Evolutionary conservation across 2,888 invertebrate genomes (phyloP).

Genomic region (Temnothorax rugatulus): DNA sequence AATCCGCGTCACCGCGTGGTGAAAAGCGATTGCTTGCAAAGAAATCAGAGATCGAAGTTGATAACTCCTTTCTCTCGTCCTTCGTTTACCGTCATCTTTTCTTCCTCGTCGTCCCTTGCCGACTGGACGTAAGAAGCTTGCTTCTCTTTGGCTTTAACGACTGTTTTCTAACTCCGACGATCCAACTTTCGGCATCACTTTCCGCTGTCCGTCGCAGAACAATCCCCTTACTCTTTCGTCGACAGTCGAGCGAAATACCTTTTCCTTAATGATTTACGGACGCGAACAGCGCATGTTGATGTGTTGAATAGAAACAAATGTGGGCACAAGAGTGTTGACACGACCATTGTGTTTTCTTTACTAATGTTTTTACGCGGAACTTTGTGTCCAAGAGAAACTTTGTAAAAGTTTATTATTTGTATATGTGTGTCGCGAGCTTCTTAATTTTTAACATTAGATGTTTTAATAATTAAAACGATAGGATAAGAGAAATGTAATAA

Average conservation of each 20-base stretch:
- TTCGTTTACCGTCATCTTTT: slow-evolving; percentile 29
- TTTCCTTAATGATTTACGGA: slow-evolving; percentile 39
- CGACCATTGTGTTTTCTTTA: not conserved
- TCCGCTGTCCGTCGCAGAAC: slow-evolving; percentile 77
- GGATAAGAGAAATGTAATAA: slow-evolving; percentile 12
- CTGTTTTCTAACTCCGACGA: slow-evolving; percentile 73
- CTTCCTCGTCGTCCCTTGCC: slow-evolving; percentile 10
- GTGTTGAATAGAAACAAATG: slow-evolving; percentile 14
- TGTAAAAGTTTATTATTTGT: not conserved
- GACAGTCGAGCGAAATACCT: slow-evolving; percentile 24
- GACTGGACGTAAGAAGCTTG: slow-evolving; percentile 65
- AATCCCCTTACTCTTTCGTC: slow-evolving; percentile 46
- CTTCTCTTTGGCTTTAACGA: slow-evolving; percentile 75
- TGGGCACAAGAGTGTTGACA: not conserved
- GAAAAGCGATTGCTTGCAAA: slow-evolving; percentile 53
- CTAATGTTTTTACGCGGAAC: not conserved
- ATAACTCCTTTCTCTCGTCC: slow-evolving; percentile 70
- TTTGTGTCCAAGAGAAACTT: not conserved
- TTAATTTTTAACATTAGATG: not conserved
- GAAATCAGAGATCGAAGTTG: slow-evolving; percentile 78
- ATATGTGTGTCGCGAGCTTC: not conserved
- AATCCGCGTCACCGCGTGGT: slow-evolving; percentile 29
- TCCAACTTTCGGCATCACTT: slow-evolving; percentile 78
- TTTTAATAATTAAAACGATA: not conserved
- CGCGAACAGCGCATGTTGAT: slow-evolving; percentile 10